Percentiles rank a stretch among this genome's conserved stretches.
phyloP scores from a whole-genome alignment of 1,140 invertebrate genomes.

The Papilio polytes region DNA sequence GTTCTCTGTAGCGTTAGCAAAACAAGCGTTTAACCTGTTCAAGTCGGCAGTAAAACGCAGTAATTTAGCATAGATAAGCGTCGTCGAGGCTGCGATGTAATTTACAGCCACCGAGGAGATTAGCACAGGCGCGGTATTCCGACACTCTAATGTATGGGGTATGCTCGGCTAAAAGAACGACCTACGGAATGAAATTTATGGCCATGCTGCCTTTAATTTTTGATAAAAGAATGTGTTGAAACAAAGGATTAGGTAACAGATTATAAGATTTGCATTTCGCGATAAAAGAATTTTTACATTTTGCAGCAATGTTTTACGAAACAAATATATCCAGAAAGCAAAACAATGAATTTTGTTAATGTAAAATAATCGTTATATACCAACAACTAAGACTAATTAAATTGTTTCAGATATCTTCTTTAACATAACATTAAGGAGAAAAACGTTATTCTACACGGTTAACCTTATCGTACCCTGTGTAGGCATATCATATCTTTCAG shows the following conservation, averaged over 20 bases:
- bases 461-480: slow-evolving; percentile 98
- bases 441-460: slow-evolving; percentile 98
- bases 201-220: slow-evolving; percentile 7
- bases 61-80: slow-evolving; percentile 75
- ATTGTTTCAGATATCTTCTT: slow-evolving; percentile 95
- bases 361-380: background rate
- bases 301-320: background rate
- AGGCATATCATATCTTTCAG: slow-evolving; percentile 95
- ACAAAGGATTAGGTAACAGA: background rate
- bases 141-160: slow-evolving; percentile 37
- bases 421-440: slow-evolving; percentile 97
- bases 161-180: slow-evolving; percentile 33
- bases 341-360: background rate
- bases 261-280: slow-evolving; percentile 4
- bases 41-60: slow-evolving; percentile 56
- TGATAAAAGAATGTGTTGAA: slow-evolving; percentile 19
- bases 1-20: slow-evolving; percentile 60
- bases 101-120: slow-evolving; percentile 61
- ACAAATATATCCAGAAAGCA: background rate
- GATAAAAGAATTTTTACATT: background rate
- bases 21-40: slow-evolving; percentile 72
- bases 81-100: slow-evolving; percentile 55
- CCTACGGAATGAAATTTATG: slow-evolving; percentile 14
- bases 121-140: slow-evolving; percentile 44
- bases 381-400: slow-evolving; percentile 10